Conservation (phyloP, 1,140 invertebrate genomes). For the Heliothis subflexa region DNA sequence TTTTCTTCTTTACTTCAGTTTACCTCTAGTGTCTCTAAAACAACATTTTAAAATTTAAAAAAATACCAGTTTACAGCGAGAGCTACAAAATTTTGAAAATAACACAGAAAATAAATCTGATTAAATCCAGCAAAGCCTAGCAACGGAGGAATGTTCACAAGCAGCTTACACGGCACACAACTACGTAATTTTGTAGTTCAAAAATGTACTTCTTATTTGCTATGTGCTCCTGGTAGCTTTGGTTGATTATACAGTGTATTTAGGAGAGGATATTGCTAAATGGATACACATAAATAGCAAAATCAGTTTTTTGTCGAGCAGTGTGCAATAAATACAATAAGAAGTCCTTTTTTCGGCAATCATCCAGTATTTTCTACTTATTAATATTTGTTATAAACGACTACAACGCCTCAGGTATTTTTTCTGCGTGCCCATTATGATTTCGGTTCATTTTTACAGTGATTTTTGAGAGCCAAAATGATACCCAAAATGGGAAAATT, state of each 20-base stretch:
- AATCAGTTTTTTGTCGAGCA: too few relatives aligned
- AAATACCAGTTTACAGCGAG: background rate
- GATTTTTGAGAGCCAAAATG: too few relatives aligned
- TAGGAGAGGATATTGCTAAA: background rate
- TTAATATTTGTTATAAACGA: too few relatives aligned
- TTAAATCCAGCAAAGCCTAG: conserved; percentile 25
- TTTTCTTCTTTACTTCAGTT: conserved; percentile 2
- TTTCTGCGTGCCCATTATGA: too few relatives aligned
- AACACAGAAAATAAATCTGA: conserved; percentile 29
- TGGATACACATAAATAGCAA: too few relatives aligned
- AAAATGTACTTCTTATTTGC: conserved; percentile 4
- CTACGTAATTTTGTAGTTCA: conserved; percentile 6
- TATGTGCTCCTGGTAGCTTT: conserved; percentile 2
- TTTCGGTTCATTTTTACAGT: too few relatives aligned
- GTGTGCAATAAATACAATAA: too few relatives aligned
- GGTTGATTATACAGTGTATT: background rate
- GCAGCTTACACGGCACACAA: conserved; percentile 22
- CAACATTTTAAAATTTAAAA: background rate
- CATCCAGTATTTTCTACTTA: too few relatives aligned
- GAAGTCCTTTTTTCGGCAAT: too few relatives aligned
- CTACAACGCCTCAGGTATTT: too few relatives aligned
- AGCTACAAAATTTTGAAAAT: background rate
- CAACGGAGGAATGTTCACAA: conserved; percentile 12
- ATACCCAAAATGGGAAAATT: background rate
- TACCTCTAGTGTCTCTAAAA: background rate